phyloP scores from a whole-genome alignment of 2,888 invertebrate genomes.

The Leptopilina syphax region DNA sequence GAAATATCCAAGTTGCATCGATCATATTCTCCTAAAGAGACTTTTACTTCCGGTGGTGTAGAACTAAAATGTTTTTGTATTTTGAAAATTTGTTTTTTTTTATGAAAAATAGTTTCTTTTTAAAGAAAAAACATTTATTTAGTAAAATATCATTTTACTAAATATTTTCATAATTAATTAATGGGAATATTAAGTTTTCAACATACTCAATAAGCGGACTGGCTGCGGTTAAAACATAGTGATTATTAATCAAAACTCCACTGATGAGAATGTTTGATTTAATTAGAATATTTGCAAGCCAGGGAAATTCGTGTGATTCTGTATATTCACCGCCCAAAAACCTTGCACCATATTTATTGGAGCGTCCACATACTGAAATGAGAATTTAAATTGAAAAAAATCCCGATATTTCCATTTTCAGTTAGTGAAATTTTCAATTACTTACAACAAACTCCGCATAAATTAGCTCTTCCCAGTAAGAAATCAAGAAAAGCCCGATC shows the following conservation, averaged over 20 bases:
- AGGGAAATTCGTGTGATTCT: slow-evolving; percentile 79
- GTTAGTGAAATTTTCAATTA: slow-evolving; percentile 40
- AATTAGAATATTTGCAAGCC: slow-evolving; percentile 78
- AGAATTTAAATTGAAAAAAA: slow-evolving; percentile 20
- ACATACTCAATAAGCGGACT: slow-evolving; percentile 78
- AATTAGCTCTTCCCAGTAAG: slow-evolving; percentile 66
- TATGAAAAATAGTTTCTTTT: too few species aligned
- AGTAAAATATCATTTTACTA: too few species aligned
- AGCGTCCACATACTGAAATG: slow-evolving; percentile 76
- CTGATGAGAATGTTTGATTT: slow-evolving; percentile 72
- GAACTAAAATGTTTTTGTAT: slow-evolving; percentile 56
- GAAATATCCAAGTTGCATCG: slow-evolving; percentile 78
- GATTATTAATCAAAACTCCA: slow-evolving; percentile 80
- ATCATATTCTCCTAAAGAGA: slow-evolving; percentile 79
- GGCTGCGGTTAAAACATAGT: slow-evolving; percentile 80
- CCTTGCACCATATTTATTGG: slow-evolving; percentile 75
- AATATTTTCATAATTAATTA: too few species aligned
- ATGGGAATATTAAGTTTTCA: not conserved
- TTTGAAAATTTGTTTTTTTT: not conserved
- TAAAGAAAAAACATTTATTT: too few species aligned
- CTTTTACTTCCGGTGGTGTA: slow-evolving; percentile 76
- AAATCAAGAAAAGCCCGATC: slow-evolving; percentile 68
- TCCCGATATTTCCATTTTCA: not conserved
- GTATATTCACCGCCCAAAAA: slow-evolving; percentile 78
- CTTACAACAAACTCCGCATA: slow-evolving; percentile 71